Conservation (phyloP, 2,797 vertebrate species). For the Enteromius unitaeniatus region DNA sequence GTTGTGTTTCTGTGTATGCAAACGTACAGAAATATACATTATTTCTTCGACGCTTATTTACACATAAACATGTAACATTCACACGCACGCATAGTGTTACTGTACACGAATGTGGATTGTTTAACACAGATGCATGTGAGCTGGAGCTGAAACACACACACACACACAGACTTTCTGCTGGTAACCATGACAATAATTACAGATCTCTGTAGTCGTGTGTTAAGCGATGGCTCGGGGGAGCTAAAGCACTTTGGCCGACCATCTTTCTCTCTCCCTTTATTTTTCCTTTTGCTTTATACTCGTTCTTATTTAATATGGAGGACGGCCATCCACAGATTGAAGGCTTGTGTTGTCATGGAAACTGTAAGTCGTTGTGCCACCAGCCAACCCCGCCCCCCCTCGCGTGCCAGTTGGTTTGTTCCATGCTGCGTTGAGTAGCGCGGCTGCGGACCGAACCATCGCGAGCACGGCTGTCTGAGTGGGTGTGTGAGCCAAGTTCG, state of each 20-base stretch:
- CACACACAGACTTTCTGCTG: conserved; percentile 29
- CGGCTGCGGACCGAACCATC: conserved; percentile 46
- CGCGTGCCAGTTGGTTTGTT: conserved; percentile 24
- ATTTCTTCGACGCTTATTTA: not conserved
- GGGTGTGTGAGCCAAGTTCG: conserved; percentile 10
- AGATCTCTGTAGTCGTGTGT: conserved; percentile 56
- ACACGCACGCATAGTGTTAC: not conserved
- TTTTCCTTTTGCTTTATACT: conserved; percentile 31
- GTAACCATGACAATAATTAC: conserved; percentile 68
- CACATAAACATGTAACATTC: not conserved
- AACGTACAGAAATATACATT: not conserved
- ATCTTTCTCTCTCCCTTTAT: conserved; percentile 40
- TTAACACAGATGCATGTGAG: not conserved
- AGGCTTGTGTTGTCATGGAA: conserved; percentile 63
- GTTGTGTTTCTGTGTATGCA: not conserved
- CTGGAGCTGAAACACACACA: not conserved
- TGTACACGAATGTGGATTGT: not conserved
- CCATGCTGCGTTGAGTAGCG: not conserved
- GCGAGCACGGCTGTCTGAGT: not conserved
- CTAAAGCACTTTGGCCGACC: conserved; percentile 24
- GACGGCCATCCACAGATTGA: conserved; percentile 45
- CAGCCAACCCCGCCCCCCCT: not conserved
- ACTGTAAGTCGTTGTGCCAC: conserved; percentile 51
- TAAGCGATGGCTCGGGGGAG: conserved; percentile 54
- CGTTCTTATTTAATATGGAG: conserved; percentile 34